phyloP scores from a whole-genome alignment of 2,888 invertebrate genomes.

The Plusia festucae region DNA sequence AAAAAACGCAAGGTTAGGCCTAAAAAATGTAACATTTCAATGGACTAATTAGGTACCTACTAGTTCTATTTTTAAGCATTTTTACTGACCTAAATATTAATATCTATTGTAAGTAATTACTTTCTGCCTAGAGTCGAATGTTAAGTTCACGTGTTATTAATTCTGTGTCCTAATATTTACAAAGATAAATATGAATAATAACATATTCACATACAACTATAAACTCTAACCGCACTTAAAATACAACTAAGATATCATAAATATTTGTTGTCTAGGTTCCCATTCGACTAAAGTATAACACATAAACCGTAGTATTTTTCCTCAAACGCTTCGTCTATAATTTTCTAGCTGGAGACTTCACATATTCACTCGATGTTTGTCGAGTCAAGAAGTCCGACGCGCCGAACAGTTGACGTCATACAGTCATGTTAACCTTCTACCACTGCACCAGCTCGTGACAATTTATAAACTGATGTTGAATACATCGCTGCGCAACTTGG shows the following conservation, averaged over 20 bases:
- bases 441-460: slow-evolving; percentile 64
- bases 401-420: slow-evolving; percentile 88
- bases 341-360: slow-evolving; percentile 82
- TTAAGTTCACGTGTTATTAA: not conserved
- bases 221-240: slow-evolving; percentile 9
- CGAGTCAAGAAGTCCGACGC: slow-evolving; percentile 86
- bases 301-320: slow-evolving; percentile 67
- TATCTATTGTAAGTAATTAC: too few species aligned
- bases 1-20: too few species aligned
- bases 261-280: slow-evolving; percentile 8
- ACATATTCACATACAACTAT: not conserved
- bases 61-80: not conserved
- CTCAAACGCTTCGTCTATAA: slow-evolving; percentile 74
- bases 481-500: slow-evolving; percentile 72
- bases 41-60: not conserved
- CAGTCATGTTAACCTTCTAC: slow-evolving; percentile 82
- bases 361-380: slow-evolving; percentile 80
- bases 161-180: too few species aligned
- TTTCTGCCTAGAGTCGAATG: too few species aligned
- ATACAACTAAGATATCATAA: slow-evolving; percentile 16
- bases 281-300: slow-evolving; percentile 24
- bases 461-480: slow-evolving; percentile 47
- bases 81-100: not conserved
- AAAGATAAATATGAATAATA: too few species aligned
- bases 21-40: too few species aligned